Percentiles rank a stretch among this genome's conserved stretches.
Evolutionary conservation across 2,113 vertebrate genomes (phyloP).

Genomic region (Ceuthmochares aereus): DNA sequence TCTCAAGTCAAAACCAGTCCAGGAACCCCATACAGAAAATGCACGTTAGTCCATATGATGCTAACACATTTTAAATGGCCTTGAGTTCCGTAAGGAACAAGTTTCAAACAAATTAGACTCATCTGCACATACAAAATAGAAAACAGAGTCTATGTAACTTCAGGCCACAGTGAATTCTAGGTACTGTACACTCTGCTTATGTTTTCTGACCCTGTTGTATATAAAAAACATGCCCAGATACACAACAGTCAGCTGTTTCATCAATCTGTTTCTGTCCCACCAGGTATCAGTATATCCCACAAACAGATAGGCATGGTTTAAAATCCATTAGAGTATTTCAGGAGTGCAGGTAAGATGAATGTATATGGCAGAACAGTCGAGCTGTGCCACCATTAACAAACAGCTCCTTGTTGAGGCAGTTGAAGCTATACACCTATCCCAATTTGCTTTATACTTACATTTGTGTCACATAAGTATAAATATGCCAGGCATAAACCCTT

Average conservation of each 20-base stretch:
- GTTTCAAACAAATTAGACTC: neutral
- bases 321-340: neutral
- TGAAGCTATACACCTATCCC: neutral
- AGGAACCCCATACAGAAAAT: neutral
- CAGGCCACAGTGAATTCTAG: neutral
- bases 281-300: neutral
- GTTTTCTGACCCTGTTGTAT: neutral
- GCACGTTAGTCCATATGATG: too few relatives aligned
- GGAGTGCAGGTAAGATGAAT: neutral
- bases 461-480: neutral
- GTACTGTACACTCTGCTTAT: neutral
- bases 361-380: rapidly evolving
- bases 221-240: neutral
- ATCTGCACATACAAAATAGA: neutral
- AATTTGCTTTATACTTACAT: neutral
- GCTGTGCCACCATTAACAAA: neutral
- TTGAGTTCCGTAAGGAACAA: neutral
- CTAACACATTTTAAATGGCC: neutral
- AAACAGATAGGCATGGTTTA: neutral
- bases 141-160: neutral
- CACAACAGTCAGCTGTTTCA: neutral
- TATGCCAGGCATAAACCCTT: neutral
- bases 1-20: neutral
- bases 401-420: neutral
- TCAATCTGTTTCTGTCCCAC: neutral